Evolutionary conservation across 2,888 invertebrate genomes (phyloP).

Genomic region (Ophraella communa): DNA sequence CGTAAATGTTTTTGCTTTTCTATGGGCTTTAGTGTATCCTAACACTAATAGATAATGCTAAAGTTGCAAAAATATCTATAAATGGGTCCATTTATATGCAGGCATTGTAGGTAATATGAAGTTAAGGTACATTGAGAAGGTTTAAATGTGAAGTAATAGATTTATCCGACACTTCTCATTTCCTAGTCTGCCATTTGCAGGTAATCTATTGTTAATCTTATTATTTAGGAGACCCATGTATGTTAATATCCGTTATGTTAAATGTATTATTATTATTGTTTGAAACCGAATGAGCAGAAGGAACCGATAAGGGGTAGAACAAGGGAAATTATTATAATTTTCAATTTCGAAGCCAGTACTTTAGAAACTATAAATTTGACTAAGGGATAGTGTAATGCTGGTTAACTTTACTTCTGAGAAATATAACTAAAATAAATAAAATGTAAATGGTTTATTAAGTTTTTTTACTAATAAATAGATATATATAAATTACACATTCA

Average conservation of each 20-base stretch:
- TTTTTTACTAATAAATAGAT: too few species aligned
- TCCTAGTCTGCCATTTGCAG: slow-evolving; percentile 24
- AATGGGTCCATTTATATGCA: background rate
- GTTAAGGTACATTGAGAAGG: background rate
- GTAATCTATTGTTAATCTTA: slow-evolving; percentile 36
- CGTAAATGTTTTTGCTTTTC: too few species aligned
- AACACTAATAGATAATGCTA: background rate
- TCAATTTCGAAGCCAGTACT: too few species aligned
- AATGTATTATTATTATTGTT: slow-evolving; percentile 2
- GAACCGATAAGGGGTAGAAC: background rate
- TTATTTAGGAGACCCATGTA: slow-evolving; percentile 33
- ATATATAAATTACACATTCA: too few species aligned
- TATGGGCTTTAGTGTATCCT: too few species aligned
- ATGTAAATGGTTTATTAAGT: too few species aligned
- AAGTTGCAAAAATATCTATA: background rate
- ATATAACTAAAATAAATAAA: too few species aligned
- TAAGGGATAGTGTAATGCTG: too few species aligned
- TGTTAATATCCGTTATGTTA: slow-evolving; percentile 32
- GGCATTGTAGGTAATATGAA: background rate
- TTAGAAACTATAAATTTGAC: too few species aligned
- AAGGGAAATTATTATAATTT: background rate
- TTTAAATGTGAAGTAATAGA: slow-evolving; percentile 6
- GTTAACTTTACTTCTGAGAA: too few species aligned
- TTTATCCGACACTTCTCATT: slow-evolving; percentile 33
- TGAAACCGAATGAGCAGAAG: background rate